Base-by-base conservation (phyloP, 2,888 invertebrate species). In the Amphipyra tragopoginis region DNA sequence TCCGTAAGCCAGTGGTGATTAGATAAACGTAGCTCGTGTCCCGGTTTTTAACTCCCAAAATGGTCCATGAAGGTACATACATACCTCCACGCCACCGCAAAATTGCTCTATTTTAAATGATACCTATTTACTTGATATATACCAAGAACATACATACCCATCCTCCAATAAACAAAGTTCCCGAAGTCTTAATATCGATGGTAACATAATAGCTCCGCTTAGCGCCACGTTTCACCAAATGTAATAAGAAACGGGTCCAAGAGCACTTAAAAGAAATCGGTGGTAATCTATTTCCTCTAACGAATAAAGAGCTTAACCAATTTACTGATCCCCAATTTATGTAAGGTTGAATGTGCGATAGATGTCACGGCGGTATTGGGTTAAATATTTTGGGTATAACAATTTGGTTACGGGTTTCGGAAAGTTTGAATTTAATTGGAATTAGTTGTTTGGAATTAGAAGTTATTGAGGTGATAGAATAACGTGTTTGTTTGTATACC, bases 271-370 rank as follows among this genome's bases (percentile, higher is more conserved):
- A 77, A 80, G 75, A 79, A 89, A 90, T 87, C 82, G 83, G 70
- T 85, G 75, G 86, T 87, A 87, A 89, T 90, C 86, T 86, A 89
- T 90, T 88, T 89, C 80, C 81, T 80, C 70, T 81, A 83, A 86
- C 84, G 81, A 83, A 86, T 86, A 87, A 89, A 80, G 82, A 84
- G 85, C 85, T 86, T 83, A 87, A 86, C 85, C 87, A 88, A 89
- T 89, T 88, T 86, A 85, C 81, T 83, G 87, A 84, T 81, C 82
- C 83, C 81, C 86, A 85, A 87, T 89, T n/a, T 87, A 88, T 79
- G 58, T 72, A 65, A 70, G 69, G 36, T 36, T 74, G 63, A 67
- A 70, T 77, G 79, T 79, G 75, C 76, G 68, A 63, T 66, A 47
- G 61, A 77, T 76, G 71, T 74, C 61, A 66, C 67, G 74, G 65